Conservation (phyloP, 2,888 invertebrate genomes). For the Scaptomyza polygonia region DNA sequence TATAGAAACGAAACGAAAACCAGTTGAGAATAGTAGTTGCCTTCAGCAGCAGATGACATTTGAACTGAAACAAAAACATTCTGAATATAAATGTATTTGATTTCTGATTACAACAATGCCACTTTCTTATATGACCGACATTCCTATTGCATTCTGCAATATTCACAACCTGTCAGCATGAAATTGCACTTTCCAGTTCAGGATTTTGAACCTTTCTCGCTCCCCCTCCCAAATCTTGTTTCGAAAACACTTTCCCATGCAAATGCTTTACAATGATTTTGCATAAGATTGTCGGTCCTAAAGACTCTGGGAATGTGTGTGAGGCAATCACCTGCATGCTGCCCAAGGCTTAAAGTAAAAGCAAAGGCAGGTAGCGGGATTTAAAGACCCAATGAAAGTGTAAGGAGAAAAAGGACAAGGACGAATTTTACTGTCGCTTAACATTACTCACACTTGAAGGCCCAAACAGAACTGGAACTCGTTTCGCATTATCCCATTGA, state of each 20-base stretch:
- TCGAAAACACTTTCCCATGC: constrained; percentile 75
- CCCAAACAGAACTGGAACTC: constrained; percentile 61
- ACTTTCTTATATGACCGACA: not conserved
- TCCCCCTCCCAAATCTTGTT: not conserved
- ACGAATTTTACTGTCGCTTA: constrained; percentile 63
- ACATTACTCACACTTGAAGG: constrained; percentile 66
- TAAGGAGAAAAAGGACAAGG: not conserved
- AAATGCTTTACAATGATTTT: constrained; percentile 71
- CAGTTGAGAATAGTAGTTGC: too few species aligned
- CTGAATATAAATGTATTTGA: too few species aligned
- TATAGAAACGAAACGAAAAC: too few species aligned
- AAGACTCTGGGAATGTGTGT: constrained; percentile 58
- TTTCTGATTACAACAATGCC: not conserved
- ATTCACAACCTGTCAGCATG: constrained; percentile 54
- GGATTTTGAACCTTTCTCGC: not conserved
- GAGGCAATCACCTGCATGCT: constrained; percentile 68
- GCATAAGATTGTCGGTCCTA: constrained; percentile 69
- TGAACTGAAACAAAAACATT: too few species aligned
- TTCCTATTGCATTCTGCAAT: not conserved
- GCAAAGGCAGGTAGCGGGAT: constrained; percentile 30
- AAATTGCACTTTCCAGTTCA: constrained; percentile 50
- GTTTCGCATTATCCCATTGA: constrained; percentile 79
- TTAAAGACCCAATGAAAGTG: constrained; percentile 10
- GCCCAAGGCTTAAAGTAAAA: constrained; percentile 8
- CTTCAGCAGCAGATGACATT: too few species aligned